Evolutionary conservation across 2,888 invertebrate species (phyloP), one percentile per base, ranked within the genome.

Genomic region (Agrilus cyanescens): DNA sequence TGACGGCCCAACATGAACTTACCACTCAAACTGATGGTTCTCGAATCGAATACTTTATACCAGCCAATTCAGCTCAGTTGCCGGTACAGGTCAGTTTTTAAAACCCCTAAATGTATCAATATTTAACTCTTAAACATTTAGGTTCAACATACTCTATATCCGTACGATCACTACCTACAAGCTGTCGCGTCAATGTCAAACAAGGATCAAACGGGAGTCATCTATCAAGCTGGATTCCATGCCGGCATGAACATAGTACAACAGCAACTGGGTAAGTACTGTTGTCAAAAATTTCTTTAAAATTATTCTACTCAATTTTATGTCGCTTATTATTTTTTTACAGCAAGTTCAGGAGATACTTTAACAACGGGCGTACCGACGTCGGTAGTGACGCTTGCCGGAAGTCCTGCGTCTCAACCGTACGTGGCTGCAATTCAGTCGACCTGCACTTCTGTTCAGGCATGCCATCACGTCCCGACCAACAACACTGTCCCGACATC

Each of bases 11-110:
- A 32, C 64, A 67, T 54, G 63, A 62, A 37, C 45, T 61, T 8
- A 51, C 56, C 31, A 43, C 55, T 37, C 62, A 60, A 45, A 54
- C 61, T 3, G 68, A 68, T 50, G 55, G 66, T 32, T 62, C 66
- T 12, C 56, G 67, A 39, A 66, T 69, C n/a, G 70, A 70, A 48
- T 70, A 69, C 49, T 69, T 68, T 50, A 68, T 68, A 39, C 67
- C 68, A 10, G 57, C 65, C 8, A 55, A 56, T 40, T 60, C 57
- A 35, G 51, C 53, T 32, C 63, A 62, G 52, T 57, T 62, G 36
- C 62, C 64, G 7, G 61, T 63, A 29, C 55, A 53, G 48, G 54
- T 52, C 47, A 40, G n/a, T 16, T 25, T 40, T 10, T 13, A 40
- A 18, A 3, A 32, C 32, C 5, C 12, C 12, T 25, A 13, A 33